Percentiles rank a stretch among this genome's conserved stretches.
Conservation (phyloP, 2,797 vertebrate species). For the Streptopelia turtur region DNA sequence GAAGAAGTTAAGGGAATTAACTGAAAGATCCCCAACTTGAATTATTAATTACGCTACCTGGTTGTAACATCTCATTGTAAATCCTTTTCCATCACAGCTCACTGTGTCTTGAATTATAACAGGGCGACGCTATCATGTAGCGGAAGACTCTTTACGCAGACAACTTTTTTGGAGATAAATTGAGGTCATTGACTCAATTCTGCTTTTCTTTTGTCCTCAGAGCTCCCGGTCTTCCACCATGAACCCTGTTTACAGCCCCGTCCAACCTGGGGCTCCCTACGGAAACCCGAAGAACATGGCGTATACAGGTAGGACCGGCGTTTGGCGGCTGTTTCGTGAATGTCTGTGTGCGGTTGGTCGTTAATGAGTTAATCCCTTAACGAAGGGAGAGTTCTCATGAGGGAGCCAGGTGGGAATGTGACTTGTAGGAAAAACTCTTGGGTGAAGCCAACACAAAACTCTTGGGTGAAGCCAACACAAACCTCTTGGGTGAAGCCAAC, state of each 20-base stretch:
- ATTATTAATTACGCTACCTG: slow-evolving; percentile 9
- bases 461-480: no score
- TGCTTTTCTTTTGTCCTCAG: slow-evolving; percentile 79
- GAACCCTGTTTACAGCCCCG: slow-evolving; percentile 99
- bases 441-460: neutral
- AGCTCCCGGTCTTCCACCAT: slow-evolving; percentile 92
- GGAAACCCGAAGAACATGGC: slow-evolving; percentile 99
- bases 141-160: neutral
- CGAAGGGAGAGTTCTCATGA: neutral
- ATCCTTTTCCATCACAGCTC: slow-evolving; percentile 7
- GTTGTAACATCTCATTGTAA: neutral
- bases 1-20: slow-evolving; percentile 37
- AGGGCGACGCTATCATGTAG: neutral
- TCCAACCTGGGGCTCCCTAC: slow-evolving; percentile 95
- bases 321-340: rapidly evolving
- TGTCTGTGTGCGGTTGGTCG: rapidly evolving
- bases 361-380: neutral
- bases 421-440: neutral
- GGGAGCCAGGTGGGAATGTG: rapidly evolving
- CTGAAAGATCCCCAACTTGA: neutral
- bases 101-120: slow-evolving; percentile 6
- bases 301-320: slow-evolving; percentile 86
- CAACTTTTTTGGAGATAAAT: neutral
- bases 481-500: no score
- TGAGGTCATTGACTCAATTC: neutral